phyloP scores from a whole-genome alignment of 2,113 vertebrate genomes.

The Elaphurus davidianus region DNA sequence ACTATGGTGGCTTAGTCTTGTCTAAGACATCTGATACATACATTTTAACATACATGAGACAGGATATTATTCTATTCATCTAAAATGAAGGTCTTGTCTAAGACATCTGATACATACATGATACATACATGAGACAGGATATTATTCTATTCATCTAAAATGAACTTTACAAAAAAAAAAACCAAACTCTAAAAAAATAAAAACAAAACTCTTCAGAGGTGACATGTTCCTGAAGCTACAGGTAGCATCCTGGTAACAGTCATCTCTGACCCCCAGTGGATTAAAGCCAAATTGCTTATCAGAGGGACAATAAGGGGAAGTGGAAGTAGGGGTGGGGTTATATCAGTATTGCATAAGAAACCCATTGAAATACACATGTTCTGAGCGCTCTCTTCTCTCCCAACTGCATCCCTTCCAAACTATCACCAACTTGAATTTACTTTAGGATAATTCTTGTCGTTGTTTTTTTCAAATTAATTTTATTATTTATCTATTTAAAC shows the following conservation, averaged over 20 bases:
- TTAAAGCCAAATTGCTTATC: background rate
- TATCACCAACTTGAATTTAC: background rate
- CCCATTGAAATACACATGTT: background rate
- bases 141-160: background rate
- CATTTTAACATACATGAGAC: background rate
- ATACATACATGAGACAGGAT: background rate
- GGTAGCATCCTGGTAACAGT: background rate
- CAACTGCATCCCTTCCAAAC: background rate
- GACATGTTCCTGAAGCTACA: background rate
- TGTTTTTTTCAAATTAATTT: background rate
- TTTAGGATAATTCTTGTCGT: background rate
- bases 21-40: background rate
- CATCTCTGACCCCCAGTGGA: background rate
- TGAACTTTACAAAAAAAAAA: background rate
- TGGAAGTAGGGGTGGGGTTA: background rate
- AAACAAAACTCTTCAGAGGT: background rate
- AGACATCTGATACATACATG: background rate
- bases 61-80: background rate
- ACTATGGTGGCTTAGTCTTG: background rate
- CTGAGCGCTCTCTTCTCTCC: background rate
- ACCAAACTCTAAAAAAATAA: background rate
- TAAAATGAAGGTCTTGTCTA: background rate
- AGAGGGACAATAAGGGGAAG: rapidly evolving
- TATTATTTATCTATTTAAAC: background rate
- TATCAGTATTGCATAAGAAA: background rate